Evolutionary conservation across 2,888 invertebrate genomes (phyloP).

Genomic region (Anagyrus pseudococci): DNA sequence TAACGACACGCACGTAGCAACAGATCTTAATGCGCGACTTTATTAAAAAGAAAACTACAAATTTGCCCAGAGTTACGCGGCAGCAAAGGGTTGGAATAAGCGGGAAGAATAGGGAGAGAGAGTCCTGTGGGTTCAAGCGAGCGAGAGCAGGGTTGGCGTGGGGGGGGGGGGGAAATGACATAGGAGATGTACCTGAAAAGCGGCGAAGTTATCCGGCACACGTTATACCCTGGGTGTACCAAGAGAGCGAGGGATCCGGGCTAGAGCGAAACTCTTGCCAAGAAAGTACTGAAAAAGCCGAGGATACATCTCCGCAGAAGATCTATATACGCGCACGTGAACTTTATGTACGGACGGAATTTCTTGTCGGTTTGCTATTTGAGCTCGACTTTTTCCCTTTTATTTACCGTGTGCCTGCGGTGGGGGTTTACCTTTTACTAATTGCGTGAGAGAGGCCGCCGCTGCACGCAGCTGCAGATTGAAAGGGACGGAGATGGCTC

Average conservation of each 20-base stretch:
- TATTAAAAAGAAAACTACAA: too few relatives aligned
- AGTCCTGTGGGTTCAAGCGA: too few relatives aligned
- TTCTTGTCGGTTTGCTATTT: conserved; percentile 29
- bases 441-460: too few relatives aligned
- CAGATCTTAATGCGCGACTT: too few relatives aligned
- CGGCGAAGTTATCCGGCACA: conserved; percentile 28
- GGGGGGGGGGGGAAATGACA: conserved; percentile 9
- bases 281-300: conserved; percentile 31
- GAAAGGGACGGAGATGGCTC: neutral
- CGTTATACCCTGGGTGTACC: conserved; percentile 26
- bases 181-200: conserved; percentile 31
- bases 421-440: conserved; percentile 22
- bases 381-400: conserved; percentile 12
- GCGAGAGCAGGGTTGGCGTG: neutral
- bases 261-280: conserved; percentile 29
- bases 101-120: conserved; percentile 27
- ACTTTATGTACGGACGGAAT: conserved; percentile 22
- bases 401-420: conserved; percentile 11
- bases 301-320: neutral
- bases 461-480: neutral
- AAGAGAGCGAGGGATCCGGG: too few relatives aligned
- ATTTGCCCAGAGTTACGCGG: too few relatives aligned
- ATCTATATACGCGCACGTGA: neutral
- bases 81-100: conserved; percentile 17
- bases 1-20: too few relatives aligned